phyloP scores from a whole-genome alignment of 1,140 invertebrate genomes.

The Amyelois transitella region DNA sequence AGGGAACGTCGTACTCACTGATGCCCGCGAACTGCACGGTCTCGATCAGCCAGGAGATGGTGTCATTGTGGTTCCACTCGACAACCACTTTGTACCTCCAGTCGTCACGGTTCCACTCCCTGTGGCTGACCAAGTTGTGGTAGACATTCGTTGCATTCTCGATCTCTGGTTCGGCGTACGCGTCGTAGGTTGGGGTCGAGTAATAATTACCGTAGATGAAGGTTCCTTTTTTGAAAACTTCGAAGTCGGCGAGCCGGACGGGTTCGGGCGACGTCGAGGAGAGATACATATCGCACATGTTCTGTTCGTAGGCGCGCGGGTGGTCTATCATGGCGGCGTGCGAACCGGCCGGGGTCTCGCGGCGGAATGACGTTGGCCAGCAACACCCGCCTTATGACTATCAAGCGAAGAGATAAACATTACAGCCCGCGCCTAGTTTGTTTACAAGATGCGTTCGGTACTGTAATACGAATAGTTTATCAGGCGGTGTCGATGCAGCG shows the following conservation, averaged over 20 bases:
- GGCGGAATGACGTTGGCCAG: conserved; percentile 45
- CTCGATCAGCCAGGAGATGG: conserved; percentile 75
- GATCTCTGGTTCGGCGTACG: conserved; percentile 40
- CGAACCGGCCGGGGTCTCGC: conserved; percentile 43
- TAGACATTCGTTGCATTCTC: conserved; percentile 49
- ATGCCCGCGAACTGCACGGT: conserved; percentile 59
- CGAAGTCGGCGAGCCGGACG: conserved; percentile 59
- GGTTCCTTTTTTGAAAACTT: conserved; percentile 55
- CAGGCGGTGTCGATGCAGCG: neutral
- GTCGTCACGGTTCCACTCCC: conserved; percentile 54
- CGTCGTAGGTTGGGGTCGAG: conserved; percentile 39
- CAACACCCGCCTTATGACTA: conserved; percentile 32
- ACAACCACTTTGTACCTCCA: conserved; percentile 73
- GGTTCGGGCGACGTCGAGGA: conserved; percentile 41
- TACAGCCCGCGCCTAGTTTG: conserved; percentile 23
- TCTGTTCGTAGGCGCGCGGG: conserved; percentile 57
- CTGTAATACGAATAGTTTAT: neutral
- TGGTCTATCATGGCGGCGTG: conserved; percentile 58
- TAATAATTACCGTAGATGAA: conserved; percentile 58
- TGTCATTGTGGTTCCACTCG: conserved; percentile 75
- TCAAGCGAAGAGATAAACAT: conserved; percentile 9
- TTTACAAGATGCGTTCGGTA: conserved; percentile 28
- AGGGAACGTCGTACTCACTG: conserved; percentile 60
- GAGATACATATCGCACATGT: conserved; percentile 53
- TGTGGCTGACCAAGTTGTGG: conserved; percentile 43